Percentiles rank a stretch among this genome's conserved stretches.
These are phyloP conservation scores for Girardinichthys multiradiatus DNA, from an alignment of 2,113 vertebrate species.

Conservation along the genomic window DNA sequence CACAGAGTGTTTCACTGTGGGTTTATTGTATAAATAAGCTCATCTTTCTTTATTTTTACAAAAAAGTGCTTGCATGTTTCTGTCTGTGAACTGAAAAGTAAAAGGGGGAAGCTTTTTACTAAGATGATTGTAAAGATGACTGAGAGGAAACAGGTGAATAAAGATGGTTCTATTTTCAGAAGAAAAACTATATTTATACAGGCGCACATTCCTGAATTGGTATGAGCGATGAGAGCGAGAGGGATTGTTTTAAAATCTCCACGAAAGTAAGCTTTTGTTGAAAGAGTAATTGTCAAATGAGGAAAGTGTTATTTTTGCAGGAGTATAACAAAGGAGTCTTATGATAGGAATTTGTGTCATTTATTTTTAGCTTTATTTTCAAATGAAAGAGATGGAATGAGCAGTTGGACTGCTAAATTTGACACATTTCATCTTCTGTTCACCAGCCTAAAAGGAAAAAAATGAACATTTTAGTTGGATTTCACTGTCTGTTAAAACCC, in stretches of 20 bases:
- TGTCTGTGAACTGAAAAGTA: conserved; percentile 54
- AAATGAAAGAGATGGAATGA: conserved; percentile 57
- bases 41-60: conserved; percentile 46
- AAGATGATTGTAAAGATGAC: conserved; percentile 61
- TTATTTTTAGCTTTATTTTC: conserved; percentile 64
- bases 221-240: conserved; percentile 62
- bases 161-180: conserved; percentile 76
- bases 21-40: conserved; percentile 47
- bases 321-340: conserved; percentile 59
- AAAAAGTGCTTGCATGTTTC: conserved; percentile 40
- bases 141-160: conserved; percentile 60
- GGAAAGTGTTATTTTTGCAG: conserved; percentile 79
- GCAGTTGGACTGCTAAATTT: conserved; percentile 72
- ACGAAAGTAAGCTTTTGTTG: conserved; percentile 58
- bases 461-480: conserved; percentile 46
- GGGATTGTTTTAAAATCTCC: conserved; percentile 80
- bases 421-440: conserved; percentile 62
- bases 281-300: conserved; percentile 64
- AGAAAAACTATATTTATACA: conserved; percentile 79
- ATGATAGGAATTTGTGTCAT: conserved; percentile 53
- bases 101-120: conserved; percentile 57
- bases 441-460: conserved; percentile 48
- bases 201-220: conserved; percentile 53
- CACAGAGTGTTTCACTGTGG: conserved; percentile 67
- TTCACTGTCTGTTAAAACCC: conserved; percentile 54